Percentiles rank a stretch among this genome's conserved stretches.
Evolutionary conservation across 2,888 invertebrate species (phyloP).

Genomic region (Acrobasis consociella): DNA sequence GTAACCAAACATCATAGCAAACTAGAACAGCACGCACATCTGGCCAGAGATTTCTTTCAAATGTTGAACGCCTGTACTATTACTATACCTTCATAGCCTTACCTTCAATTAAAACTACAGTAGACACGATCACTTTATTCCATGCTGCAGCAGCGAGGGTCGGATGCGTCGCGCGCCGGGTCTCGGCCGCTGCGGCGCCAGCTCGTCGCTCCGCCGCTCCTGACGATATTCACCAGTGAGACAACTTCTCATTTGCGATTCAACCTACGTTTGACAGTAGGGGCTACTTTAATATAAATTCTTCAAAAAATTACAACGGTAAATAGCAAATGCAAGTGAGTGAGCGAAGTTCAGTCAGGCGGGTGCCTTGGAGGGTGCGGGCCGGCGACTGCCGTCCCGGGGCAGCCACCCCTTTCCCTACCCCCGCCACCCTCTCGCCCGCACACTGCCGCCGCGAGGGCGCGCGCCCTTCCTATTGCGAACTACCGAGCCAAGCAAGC

Average conservation of each 20-base stretch:
- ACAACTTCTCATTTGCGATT: not conserved
- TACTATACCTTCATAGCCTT: too few species aligned
- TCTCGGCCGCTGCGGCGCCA: not conserved
- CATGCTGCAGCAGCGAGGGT: not conserved
- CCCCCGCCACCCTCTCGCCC: not conserved
- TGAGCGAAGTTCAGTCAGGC: not conserved
- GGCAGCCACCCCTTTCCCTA: not conserved
- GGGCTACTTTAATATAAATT: not conserved
- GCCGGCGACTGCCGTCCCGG: slow-evolving; percentile 1
- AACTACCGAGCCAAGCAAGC: not conserved
- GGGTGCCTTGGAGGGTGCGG: not conserved
- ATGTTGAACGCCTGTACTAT: too few species aligned
- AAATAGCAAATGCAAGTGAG: not conserved
- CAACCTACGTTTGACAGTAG: not conserved
- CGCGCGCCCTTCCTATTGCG: not conserved
- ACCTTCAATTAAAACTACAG: too few species aligned
- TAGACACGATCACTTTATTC: not conserved
- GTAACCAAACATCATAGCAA: not conserved
- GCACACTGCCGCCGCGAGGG: not conserved
- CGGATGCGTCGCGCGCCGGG: not conserved
- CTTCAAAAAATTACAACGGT: not conserved
- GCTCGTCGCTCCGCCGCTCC: not conserved
- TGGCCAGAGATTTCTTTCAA: too few species aligned
- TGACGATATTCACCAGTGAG: not conserved
- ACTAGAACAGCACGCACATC: not conserved